A percentile compares a stretch with the other conserved stretches of the same genome.
These are phyloP conservation scores for Drosophila aff. DNA, from an alignment of 1,140 invertebrate genomes.

Conservation along the genomic window DNA sequence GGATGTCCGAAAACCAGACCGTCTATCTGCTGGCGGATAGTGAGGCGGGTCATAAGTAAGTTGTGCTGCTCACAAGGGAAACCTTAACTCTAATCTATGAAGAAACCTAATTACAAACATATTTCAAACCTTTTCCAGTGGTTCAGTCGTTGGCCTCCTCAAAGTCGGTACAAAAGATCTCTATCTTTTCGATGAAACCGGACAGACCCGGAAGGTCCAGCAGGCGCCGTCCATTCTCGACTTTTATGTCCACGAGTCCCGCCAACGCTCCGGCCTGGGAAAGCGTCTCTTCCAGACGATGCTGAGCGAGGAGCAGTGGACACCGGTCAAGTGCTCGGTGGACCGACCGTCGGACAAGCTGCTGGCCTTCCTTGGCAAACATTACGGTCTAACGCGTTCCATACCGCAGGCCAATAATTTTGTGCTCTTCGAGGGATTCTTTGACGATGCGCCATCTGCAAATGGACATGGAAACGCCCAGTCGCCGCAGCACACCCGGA, in stretches of 20 bases:
- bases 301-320: slow-evolving; percentile 90
- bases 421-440: slow-evolving; percentile 94
- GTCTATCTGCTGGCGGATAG: slow-evolving; percentile 89
- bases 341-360: slow-evolving; percentile 96
- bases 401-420: slow-evolving; percentile 95
- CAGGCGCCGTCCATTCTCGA: slow-evolving; percentile 93
- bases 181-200: slow-evolving; percentile 91
- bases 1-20: slow-evolving; percentile 88
- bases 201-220: slow-evolving; percentile 89
- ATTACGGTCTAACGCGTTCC: slow-evolving; percentile 90
- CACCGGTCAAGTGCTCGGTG: slow-evolving; percentile 92
- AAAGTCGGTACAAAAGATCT: slow-evolving; percentile 94
- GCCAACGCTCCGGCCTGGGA: slow-evolving; percentile 92
- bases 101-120: background rate
- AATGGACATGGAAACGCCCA: slow-evolving; percentile 60
- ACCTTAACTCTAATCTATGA: background rate
- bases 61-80: background rate
- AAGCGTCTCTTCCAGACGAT: slow-evolving; percentile 92
- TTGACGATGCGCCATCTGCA: slow-evolving; percentile 85
- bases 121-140: slow-evolving; percentile 73
- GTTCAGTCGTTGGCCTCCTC: slow-evolving; percentile 91
- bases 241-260: slow-evolving; percentile 93
- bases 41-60: slow-evolving; percentile 87
- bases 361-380: slow-evolving; percentile 92
- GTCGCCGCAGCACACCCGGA: slow-evolving; percentile 36